Conservation (phyloP, 2,797 vertebrate species). For the Leptodactylus fallax region DNA sequence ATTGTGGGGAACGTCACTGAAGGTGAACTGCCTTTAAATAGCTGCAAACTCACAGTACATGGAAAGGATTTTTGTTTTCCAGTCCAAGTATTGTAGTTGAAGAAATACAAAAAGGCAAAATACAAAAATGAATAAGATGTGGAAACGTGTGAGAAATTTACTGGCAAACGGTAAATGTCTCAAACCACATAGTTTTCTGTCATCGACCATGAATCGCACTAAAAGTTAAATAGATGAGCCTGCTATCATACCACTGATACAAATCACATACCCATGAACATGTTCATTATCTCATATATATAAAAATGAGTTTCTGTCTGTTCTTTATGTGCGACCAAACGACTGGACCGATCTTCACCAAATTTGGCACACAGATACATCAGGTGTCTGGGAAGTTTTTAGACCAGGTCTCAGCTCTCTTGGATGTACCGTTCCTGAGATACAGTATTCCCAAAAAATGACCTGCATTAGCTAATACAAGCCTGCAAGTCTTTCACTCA, state of each 20-base stretch:
- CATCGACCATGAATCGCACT: neutral
- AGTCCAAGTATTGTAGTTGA: neutral
- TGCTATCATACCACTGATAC: neutral
- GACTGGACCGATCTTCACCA: too few relatives aligned
- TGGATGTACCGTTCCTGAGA: too few relatives aligned
- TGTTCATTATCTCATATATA: too few relatives aligned
- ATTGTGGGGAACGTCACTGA: neutral
- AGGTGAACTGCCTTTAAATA: constrained; percentile 12
- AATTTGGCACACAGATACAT: too few relatives aligned
- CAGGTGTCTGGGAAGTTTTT: too few relatives aligned
- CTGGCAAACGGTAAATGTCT: neutral
- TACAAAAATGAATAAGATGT: neutral
- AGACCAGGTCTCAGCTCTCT: too few relatives aligned
- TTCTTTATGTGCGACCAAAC: too few relatives aligned
- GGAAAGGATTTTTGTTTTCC: neutral
- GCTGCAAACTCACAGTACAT: neutral
- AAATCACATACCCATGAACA: neutral
- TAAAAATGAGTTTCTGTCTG: too few relatives aligned
- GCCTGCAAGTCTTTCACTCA: too few relatives aligned
- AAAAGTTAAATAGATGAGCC: neutral
- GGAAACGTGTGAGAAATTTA: neutral
- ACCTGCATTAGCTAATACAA: too few relatives aligned
- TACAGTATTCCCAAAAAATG: too few relatives aligned
- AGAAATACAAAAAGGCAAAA: neutral
- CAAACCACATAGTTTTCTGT: neutral